Base-by-base conservation (phyloP, 2,888 invertebrate species). In the Tenthredo notha region DNA sequence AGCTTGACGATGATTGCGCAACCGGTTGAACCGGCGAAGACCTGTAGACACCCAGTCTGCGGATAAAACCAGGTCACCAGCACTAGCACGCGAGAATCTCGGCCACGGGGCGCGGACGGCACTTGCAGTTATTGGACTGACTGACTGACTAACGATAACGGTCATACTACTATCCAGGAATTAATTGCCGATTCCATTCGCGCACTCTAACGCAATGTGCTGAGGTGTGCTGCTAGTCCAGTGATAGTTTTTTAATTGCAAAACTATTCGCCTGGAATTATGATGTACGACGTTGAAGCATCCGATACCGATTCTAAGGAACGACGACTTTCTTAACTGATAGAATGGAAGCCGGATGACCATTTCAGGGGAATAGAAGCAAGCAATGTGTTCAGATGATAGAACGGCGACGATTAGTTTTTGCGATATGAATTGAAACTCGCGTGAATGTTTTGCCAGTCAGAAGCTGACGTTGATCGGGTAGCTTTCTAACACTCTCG, bases 81-180 rank as follows among this genome's bases (percentile, higher is more conserved):
- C 40, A 80, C 80, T 40, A n/a, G 61, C 37, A 61, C 61, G 37
- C 5, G n/a, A 80, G 61, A 61, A 80, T 80, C 80, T 80, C 80
- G 80, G 80, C 80, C 80, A 80, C 61, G 40, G 58, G 61, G 58
- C 61, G 37, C 40, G 37, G 50, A 61, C 80, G 80, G n/a, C 61
- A 80, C 80, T 80, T 80, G 80, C 80, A 80, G 80, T 80, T 80
- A 40, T 80, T 61, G 50, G 58, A 80, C 80, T 33, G 50, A 58
- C 61, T 37, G 58, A 80, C 80, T 33, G 50, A 58, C 61, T 37
- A 37, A 80, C 61, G 40, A 61, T 80, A 40, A 61, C 61, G 58
- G 58, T 50, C 77, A 33, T 25, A 25, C 18, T 77, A 77, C 70
- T 77, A 18, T 18, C 50, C 29, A 77, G 77, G 77, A 77, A 77